Evolutionary conservation across 2,113 vertebrate genomes (phyloP).

Genomic region (Oreamnos americanus): DNA sequence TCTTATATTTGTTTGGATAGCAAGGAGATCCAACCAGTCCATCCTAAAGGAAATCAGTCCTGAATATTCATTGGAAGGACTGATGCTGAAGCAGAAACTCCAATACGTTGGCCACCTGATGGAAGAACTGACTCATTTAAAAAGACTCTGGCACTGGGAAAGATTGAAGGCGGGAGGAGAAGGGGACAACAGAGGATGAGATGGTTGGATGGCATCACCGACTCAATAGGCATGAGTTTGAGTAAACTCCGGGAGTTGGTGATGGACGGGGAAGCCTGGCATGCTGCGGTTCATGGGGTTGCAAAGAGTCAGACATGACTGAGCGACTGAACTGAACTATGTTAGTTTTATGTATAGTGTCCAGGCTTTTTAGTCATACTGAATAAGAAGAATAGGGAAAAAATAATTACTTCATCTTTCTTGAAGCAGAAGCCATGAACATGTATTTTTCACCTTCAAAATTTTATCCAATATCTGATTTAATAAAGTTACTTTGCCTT

Average conservation of each 20-base stretch:
- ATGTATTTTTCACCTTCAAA: neutral
- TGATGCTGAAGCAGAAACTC: neutral
- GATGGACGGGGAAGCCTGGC: neutral
- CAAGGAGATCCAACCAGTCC: neutral
- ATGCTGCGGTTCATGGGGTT: rapidly evolving
- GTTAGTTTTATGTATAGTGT: neutral
- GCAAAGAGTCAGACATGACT: rapidly evolving
- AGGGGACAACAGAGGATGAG: neutral
- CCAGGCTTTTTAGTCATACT: neutral
- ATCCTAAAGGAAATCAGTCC: neutral
- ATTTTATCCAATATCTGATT: neutral
- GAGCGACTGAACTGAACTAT: neutral
- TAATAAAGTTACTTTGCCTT: neutral
- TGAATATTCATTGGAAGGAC: neutral
- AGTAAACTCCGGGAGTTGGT: neutral
- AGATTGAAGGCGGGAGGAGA: neutral
- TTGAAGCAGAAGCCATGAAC: neutral
- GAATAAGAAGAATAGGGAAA: neutral
- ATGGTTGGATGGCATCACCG: neutral
- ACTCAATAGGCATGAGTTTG: neutral
- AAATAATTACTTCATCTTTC: neutral
- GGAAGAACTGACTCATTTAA: neutral
- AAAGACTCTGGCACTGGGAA: neutral
- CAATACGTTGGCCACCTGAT: neutral
- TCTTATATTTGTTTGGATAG: neutral